phyloP scores from a whole-genome alignment of 2,888 invertebrate genomes.

The Eledone cirrhosa region DNA sequence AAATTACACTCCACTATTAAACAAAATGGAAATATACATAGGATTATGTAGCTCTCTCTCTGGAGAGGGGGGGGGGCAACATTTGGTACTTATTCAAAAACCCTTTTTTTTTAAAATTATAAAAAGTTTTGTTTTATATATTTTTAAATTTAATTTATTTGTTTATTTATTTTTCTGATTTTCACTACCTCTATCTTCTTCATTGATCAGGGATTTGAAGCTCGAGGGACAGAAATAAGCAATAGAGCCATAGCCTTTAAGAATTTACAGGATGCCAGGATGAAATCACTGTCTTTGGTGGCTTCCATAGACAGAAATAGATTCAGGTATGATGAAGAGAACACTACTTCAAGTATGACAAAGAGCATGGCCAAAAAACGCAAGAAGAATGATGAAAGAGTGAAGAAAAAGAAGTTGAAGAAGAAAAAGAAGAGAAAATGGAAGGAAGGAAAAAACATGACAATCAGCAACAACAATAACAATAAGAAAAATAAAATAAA shows the following conservation, averaged over 20 bases:
- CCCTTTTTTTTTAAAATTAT: neutral
- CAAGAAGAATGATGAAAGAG: conserved; percentile 16
- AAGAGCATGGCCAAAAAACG: conserved; percentile 1
- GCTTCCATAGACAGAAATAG: conserved; percentile 32
- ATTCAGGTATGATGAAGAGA: conserved; percentile 14
- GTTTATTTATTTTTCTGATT: too few relatives aligned
- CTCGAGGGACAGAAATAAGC: conserved; percentile 85
- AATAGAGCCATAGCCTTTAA: conserved; percentile 84
- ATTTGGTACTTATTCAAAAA: too few relatives aligned
- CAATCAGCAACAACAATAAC: too few relatives aligned
- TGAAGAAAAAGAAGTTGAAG: conserved; percentile 32
- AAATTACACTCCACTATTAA: too few relatives aligned
- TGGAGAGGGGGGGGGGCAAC: too few relatives aligned
- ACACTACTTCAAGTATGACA: conserved; percentile 6
- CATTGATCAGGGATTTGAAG: conserved; percentile 82
- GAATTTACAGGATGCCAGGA: conserved; percentile 76
- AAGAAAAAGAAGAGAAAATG: neutral
- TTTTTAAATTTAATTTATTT: too few relatives aligned
- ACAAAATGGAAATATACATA: too few relatives aligned
- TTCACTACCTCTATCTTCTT: too few relatives aligned
- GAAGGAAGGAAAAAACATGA: too few relatives aligned
- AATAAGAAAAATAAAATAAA: neutral
- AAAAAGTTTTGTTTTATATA: neutral
- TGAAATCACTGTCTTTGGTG: conserved; percentile 39
- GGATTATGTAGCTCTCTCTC: too few relatives aligned